Conservation (phyloP, 2,797 vertebrate species). For the Spondyliosoma cantharus region DNA sequence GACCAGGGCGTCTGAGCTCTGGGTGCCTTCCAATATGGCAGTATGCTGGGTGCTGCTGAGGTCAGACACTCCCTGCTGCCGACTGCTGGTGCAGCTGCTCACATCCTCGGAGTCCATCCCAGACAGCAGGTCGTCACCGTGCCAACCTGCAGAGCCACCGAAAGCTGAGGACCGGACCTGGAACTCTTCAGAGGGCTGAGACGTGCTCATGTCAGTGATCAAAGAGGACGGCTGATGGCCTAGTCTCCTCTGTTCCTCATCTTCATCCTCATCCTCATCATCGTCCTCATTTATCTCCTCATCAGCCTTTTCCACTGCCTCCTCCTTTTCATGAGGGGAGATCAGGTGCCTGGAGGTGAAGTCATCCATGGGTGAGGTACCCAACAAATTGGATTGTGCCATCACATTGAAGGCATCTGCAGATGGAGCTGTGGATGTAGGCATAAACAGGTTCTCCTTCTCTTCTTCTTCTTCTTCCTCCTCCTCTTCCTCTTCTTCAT, state of each 20-base stretch:
- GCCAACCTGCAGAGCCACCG: constrained; percentile 67
- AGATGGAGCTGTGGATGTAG: constrained; percentile 46
- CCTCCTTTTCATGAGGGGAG: constrained; percentile 80
- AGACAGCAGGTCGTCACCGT: constrained; percentile 74
- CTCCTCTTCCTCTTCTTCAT: constrained; percentile 49
- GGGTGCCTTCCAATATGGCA: constrained; percentile 78
- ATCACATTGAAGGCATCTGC: constrained; percentile 43
- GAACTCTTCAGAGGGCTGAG: constrained; percentile 77
- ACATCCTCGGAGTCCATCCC: constrained; percentile 82
- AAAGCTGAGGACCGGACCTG: constrained; percentile 63
- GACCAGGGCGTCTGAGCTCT: constrained; percentile 80
- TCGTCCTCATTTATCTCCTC: constrained; percentile 86
- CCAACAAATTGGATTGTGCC: constrained; percentile 57
- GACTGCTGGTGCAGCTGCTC: constrained; percentile 81
- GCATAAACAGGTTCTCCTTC: constrained; percentile 67
- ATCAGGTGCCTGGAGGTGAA: constrained; percentile 55
- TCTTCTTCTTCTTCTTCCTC: constrained; percentile 46
- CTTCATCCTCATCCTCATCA: constrained; percentile 79
- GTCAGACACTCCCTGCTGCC: constrained; percentile 78
- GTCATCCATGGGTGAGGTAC: constrained; percentile 53
- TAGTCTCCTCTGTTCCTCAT: constrained; percentile 78
- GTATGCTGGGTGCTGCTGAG: constrained; percentile 81
- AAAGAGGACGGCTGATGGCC: constrained; percentile 73
- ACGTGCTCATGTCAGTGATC: constrained; percentile 73
- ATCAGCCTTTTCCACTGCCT: constrained; percentile 86